These are phyloP conservation scores for Calameuta idolon DNA, from an alignment of 2,888 invertebrate species.

Conservation along the genomic window DNA sequence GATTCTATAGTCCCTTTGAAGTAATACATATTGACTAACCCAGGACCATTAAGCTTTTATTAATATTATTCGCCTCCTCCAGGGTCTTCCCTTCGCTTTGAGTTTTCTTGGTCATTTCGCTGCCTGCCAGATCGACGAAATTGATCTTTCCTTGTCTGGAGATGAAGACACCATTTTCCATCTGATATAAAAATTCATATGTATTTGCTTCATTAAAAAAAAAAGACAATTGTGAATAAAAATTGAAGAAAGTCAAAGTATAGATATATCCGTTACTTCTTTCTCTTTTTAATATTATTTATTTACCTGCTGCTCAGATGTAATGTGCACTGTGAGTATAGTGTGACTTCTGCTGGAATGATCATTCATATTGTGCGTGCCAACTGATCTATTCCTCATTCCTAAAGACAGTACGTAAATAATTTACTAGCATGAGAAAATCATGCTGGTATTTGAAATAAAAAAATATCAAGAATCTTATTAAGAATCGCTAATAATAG, in stretches of 20 bases:
- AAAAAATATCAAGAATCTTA: neutral
- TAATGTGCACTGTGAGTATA: constrained; percentile 89
- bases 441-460: neutral
- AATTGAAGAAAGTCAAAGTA: neutral
- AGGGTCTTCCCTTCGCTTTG: constrained; percentile 88
- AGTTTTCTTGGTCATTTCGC: constrained; percentile 94
- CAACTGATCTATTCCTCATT: constrained; percentile 89
- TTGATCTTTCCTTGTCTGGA: constrained; percentile 94
- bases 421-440: neutral
- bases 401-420: constrained; percentile 69
- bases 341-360: constrained; percentile 94
- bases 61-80: constrained; percentile 96
- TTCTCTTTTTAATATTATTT: neutral
- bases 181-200: constrained; percentile 42
- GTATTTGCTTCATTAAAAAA: no score
- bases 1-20: neutral
- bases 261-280: neutral
- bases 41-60: constrained; percentile 93
- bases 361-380: constrained; percentile 93
- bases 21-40: constrained; percentile 70
- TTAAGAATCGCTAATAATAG: neutral
- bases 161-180: constrained; percentile 83
- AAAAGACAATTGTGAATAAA: constrained; percentile 4
- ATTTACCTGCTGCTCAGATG: constrained; percentile 81
- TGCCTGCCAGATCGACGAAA: constrained; percentile 96